Base-by-base conservation (phyloP, 1,140 invertebrate species). In the Phenacoccus solenopsis region DNA sequence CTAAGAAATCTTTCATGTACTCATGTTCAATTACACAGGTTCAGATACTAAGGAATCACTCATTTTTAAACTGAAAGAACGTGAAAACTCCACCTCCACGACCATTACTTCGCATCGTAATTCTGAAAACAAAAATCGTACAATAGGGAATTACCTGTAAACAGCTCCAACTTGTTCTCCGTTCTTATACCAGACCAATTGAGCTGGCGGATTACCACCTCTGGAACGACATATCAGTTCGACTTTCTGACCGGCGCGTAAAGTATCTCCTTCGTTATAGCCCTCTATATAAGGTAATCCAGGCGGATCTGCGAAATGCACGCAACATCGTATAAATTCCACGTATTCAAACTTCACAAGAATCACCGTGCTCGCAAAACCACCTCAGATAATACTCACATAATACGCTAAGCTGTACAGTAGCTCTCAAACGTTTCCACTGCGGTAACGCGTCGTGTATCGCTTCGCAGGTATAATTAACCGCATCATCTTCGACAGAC, bases 121-220 rank as follows among this genome's bases (percentile, higher is more conserved):
- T 7, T 9, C 5, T n/a, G 13, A 22, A 20, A 59, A 5, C 20
- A 10, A 59, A 59, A 59, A 9, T 7, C 20, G 5, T 7, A 59
- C 5, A 59, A 7, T 59, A 9, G 16, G 20, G 3, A 10, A 24
- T 16, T 67, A 71, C 71, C 68, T 71, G 68, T 71, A 71, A 49
- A 64, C 32, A 1, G 49, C 69, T 0, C 59, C 85, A 70, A 94
- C 88, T 76, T 90, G 87, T 72, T 90, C 87, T 16, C 88, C 87
- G 76, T 96, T 95, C 76, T 91, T 90, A 81, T 91, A 96, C 95
- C 95, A 98, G 72, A 94, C 87, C 2, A 98, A 85, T 77, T 94
- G 89, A 1, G 95, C 93, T 13, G 94, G 88, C 25, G 96, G 96
- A 83, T 98, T 98, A 9, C 96, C 96, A 38, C 94, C 94, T 22